phyloP scores from a whole-genome alignment of 2,113 vertebrate species.

The Albula goreensis region DNA sequence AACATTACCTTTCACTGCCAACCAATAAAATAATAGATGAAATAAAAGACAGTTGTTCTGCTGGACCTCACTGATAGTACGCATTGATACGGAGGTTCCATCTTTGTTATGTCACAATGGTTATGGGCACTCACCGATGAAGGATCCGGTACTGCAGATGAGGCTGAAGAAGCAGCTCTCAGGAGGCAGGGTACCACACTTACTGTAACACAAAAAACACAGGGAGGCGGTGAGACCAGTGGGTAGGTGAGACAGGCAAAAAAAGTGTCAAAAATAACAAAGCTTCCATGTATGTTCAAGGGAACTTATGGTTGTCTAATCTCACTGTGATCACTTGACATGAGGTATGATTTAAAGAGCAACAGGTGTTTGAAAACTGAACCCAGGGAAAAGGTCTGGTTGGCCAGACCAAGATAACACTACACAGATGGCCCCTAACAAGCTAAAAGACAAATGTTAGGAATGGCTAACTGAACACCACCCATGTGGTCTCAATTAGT shows the following conservation, averaged over 20 bases:
- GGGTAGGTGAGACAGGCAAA: too few relatives aligned
- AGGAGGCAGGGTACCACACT: constrained; percentile 82
- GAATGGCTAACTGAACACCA: not conserved
- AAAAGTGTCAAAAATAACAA: too few relatives aligned
- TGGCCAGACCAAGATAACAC: not conserved
- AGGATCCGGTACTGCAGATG: constrained; percentile 84
- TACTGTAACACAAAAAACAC: constrained; percentile 62
- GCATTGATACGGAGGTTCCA: too few relatives aligned
- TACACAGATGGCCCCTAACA: not conserved
- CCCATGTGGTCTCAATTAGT: not conserved
- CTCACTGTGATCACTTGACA: not conserved
- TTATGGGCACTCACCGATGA: constrained; percentile 77
- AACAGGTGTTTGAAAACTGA: not conserved
- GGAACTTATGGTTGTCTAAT: too few relatives aligned
- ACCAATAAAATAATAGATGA: too few relatives aligned
- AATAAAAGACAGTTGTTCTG: not conserved
- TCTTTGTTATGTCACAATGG: not conserved
- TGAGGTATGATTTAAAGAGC: not conserved
- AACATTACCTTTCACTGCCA: too few relatives aligned
- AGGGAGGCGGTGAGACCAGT: not conserved
- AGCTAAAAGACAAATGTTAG: not conserved
- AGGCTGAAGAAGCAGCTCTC: constrained; percentile 91
- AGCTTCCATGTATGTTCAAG: too few relatives aligned
- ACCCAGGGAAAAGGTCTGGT: not conserved
- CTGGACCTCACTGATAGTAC: not conserved